Evolutionary conservation across 2,888 invertebrate species (phyloP).

Genomic region (Congeria kusceri): DNA sequence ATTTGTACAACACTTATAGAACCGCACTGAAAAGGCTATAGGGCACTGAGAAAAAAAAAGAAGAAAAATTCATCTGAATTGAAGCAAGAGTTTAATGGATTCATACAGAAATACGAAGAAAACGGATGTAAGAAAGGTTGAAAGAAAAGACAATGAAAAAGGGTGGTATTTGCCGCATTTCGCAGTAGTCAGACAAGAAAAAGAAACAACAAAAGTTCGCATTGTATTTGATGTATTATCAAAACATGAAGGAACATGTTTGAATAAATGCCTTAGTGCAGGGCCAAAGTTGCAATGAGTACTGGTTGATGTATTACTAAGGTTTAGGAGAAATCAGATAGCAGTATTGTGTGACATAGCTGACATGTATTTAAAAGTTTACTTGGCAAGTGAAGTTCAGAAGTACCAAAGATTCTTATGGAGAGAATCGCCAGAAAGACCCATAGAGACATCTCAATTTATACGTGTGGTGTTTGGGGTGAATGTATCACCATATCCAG

Average conservation of each 20-base stretch:
- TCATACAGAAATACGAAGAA: no score
- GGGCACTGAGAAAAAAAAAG: no score
- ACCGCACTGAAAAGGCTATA: no score
- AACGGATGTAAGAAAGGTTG: no score
- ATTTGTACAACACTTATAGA: constrained; percentile 6
- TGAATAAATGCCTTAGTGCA: background rate
- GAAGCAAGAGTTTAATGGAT: no score
- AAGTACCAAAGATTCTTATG: constrained; percentile 33
- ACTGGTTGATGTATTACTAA: background rate
- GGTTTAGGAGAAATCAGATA: background rate
- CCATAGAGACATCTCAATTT: constrained; percentile 15
- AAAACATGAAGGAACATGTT: background rate
- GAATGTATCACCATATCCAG: constrained; percentile 30
- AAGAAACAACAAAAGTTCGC: no score
- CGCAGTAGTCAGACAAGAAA: no score
- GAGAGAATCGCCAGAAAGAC: constrained; percentile 8
- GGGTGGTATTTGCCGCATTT: no score
- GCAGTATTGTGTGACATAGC: background rate
- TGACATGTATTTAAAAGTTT: constrained; percentile 26
- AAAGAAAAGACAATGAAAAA: no score
- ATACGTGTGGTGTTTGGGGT: constrained; percentile 32
- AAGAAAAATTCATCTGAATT: no score
- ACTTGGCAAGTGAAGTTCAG: constrained; percentile 4
- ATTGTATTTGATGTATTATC: no score
- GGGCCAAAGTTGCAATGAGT: background rate